These are phyloP conservation scores for Gymnopithys bicolor DNA, from an alignment of 2,797 vertebrate species.

Conservation along the genomic window DNA sequence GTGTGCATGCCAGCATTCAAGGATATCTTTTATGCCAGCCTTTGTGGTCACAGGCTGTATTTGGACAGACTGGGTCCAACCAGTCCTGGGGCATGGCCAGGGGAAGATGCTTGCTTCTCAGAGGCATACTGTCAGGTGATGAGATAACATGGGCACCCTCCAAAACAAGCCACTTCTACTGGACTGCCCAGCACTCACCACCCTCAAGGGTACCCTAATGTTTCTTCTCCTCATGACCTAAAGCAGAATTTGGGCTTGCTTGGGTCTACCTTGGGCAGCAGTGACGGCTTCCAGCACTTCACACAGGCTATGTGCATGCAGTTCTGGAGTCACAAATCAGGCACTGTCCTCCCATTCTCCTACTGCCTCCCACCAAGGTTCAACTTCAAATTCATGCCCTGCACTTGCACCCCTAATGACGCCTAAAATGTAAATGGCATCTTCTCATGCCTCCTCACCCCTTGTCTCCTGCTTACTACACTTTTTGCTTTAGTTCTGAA, in stretches of 20 bases:
- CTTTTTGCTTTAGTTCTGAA: background rate
- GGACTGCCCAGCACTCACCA: background rate
- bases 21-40: background rate
- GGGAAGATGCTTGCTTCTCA: accelerated
- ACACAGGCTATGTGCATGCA: background rate
- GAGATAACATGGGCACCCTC: background rate
- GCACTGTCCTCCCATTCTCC: background rate
- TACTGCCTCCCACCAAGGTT: background rate
- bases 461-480: background rate
- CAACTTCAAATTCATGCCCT: background rate
- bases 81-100: background rate
- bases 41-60: background rate
- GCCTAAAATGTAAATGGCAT: background rate
- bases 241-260: background rate
- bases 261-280: background rate
- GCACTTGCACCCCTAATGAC: background rate
- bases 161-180: background rate
- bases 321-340: background rate
- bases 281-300: background rate
- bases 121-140: background rate
- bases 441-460: background rate
- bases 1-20: background rate
- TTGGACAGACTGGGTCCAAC: background rate
- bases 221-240: background rate
- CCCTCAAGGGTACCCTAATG: background rate